Evolutionary conservation across 1,140 invertebrate genomes (phyloP).

Genomic region (Gonioctena quinquepunctata): DNA sequence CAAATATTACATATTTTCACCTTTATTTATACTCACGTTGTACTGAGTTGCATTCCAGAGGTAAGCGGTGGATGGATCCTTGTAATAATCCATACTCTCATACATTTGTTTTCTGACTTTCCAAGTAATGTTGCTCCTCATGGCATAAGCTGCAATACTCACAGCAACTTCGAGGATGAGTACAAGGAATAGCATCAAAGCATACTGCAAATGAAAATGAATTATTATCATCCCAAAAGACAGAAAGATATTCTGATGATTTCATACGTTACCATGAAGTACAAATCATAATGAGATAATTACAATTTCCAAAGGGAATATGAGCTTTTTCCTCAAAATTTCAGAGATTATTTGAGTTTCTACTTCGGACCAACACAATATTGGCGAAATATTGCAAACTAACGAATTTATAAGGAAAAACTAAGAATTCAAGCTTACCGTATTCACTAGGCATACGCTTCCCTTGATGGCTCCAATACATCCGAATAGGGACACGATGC

Average conservation of each 20-base stretch:
- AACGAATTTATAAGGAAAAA: too few relatives aligned
- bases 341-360: too few relatives aligned
- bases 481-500: slow-evolving; percentile 79
- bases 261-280: too few relatives aligned
- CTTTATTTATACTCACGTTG: slow-evolving; percentile 32
- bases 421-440: too few relatives aligned
- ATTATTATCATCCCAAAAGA: background rate
- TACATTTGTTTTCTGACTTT: slow-evolving; percentile 65
- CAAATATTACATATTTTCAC: too few relatives aligned
- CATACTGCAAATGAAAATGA: slow-evolving; percentile 68
- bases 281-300: too few relatives aligned
- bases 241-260: too few relatives aligned
- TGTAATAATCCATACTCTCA: slow-evolving; percentile 62
- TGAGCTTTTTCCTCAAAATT: too few relatives aligned
- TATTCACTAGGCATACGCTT: slow-evolving; percentile 80
- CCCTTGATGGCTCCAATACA: slow-evolving; percentile 82
- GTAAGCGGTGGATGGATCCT: slow-evolving; percentile 27
- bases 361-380: too few relatives aligned
- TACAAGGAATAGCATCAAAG: slow-evolving; percentile 74
- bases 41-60: slow-evolving; percentile 35
- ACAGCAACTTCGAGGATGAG: slow-evolving; percentile 81
- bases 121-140: slow-evolving; percentile 65
- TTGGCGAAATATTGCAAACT: too few relatives aligned
- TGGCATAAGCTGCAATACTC: slow-evolving; percentile 76
- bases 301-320: too few relatives aligned